Base-by-base conservation (phyloP, 2,797 vertebrate genomes). In the Remorina albescens region DNA sequence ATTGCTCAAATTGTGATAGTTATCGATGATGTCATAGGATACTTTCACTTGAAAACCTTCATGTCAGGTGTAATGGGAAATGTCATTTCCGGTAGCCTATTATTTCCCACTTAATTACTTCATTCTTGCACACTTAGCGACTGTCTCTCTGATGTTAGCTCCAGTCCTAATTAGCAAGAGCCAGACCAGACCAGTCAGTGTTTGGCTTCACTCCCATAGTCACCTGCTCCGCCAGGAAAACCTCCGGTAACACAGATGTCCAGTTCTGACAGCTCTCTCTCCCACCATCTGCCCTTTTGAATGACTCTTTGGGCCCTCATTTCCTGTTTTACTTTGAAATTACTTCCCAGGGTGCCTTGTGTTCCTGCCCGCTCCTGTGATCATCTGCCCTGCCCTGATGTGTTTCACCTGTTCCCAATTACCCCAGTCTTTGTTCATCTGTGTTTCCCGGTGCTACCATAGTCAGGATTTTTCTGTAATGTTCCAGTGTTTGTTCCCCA, bases 211-310 rank as follows among this genome's bases (percentile, higher is more conserved):
- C 54, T 63, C 18, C 50, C 34, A 30, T 59, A 46, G 63, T 78
- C 66, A 78, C 47, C 54, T 50, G 53, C 39, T 34, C 34, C n/a
- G 5, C 16, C 60, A 58, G 66, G 56, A 63, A 44, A 62, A 26
- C 61, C 50, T 34, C 49, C 51, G 37, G 69, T 11, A 16, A 46
- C 36, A 46, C 81, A 73, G 56, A 59, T 76, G 69, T 71, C 41
- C 54, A 49, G 11, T 16, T 30, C 26, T 16, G 47, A 57, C 46
- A 46, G 50, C 51, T 57, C 53, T 15, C 18, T 37, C 36, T 36
- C 34, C 8, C 41, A 19, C 41, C 41, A 42, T 18, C 41, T 42
- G 41, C 41, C 41, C 41, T 9, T 9, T 36, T 19, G 41, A 16
- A 6, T 18, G 16, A 42, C 41, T 18, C 41, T 18, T 42, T 42